Percentiles rank a stretch among this genome's conserved stretches.
phyloP scores from a whole-genome alignment of 2,797 vertebrate genomes.

The Naso thynnoides region DNA sequence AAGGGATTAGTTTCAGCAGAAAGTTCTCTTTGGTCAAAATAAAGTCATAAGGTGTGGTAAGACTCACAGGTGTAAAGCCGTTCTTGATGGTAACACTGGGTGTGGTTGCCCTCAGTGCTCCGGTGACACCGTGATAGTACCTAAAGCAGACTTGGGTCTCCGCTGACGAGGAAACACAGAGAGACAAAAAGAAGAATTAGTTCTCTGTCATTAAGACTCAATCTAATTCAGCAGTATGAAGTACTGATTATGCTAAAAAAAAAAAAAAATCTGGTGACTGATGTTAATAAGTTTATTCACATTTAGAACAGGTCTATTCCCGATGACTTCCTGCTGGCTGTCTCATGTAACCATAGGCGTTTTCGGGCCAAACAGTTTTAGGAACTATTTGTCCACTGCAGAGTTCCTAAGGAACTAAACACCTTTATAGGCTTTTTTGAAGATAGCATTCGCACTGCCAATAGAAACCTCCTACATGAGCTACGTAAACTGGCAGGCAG shows the following conservation, averaged over 20 bases:
- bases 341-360: neutral
- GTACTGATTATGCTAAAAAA: neutral
- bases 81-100: conserved; percentile 94
- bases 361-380: too few relatives aligned
- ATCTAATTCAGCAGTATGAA: neutral
- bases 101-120: conserved; percentile 94
- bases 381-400: too few relatives aligned
- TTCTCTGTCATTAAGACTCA: neutral
- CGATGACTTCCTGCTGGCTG: neutral
- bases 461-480: too few relatives aligned
- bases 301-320: neutral
- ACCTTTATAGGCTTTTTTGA: too few relatives aligned
- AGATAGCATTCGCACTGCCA: too few relatives aligned
- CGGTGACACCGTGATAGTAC: conserved; percentile 96
- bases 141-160: conserved; percentile 99
- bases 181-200: neutral
- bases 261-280: neutral
- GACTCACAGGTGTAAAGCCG: conserved; percentile 89
- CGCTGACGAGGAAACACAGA: conserved; percentile 74
- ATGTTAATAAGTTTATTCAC: neutral
- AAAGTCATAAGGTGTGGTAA: neutral
- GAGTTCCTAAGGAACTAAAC: too few relatives aligned
- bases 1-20: too few relatives aligned
- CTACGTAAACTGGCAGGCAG: too few relatives aligned
- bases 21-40: too few relatives aligned